phyloP scores from a whole-genome alignment of 2,113 vertebrate genomes.

The Clarias batrachus region DNA sequence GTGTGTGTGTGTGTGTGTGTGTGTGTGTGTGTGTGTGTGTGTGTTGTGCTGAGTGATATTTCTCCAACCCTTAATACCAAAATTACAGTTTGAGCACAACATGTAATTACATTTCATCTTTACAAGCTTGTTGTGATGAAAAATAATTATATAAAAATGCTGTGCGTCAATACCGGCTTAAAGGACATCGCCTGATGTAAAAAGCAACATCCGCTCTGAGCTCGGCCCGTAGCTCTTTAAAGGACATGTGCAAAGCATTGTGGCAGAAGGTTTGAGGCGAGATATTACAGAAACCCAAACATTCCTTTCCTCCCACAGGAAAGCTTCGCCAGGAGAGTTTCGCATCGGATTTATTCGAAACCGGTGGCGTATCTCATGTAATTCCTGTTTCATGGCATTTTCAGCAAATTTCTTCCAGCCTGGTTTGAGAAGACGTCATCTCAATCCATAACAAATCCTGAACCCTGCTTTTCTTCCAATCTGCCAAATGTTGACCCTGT shows the following conservation, averaged over 20 bases:
- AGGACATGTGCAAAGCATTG: slow-evolving; percentile 36
- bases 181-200: background rate
- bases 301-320: slow-evolving; percentile 36
- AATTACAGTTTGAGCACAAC: slow-evolving; percentile 18
- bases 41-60: background rate
- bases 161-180: background rate
- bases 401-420: slow-evolving; percentile 22
- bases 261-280: slow-evolving; percentile 31
- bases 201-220: background rate
- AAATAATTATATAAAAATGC: slow-evolving; percentile 17
- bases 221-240: background rate
- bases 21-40: slow-evolving; percentile 5
- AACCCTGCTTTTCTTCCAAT: background rate
- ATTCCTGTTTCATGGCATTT: slow-evolving; percentile 16
- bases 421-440: slow-evolving; percentile 2
- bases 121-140: slow-evolving; percentile 1
- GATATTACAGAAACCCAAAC: slow-evolving; percentile 41
- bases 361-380: slow-evolving; percentile 21
- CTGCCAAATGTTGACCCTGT: background rate
- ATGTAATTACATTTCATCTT: slow-evolving; percentile 36
- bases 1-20: slow-evolving; percentile 3
- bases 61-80: background rate
- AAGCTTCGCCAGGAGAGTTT: background rate
- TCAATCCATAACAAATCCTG: background rate
- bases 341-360: slow-evolving; percentile 35